Evolutionary conservation across 35 echinoderm and acorn worm species (phyloP).

Genomic region (Ophiothrix spiculata): DNA sequence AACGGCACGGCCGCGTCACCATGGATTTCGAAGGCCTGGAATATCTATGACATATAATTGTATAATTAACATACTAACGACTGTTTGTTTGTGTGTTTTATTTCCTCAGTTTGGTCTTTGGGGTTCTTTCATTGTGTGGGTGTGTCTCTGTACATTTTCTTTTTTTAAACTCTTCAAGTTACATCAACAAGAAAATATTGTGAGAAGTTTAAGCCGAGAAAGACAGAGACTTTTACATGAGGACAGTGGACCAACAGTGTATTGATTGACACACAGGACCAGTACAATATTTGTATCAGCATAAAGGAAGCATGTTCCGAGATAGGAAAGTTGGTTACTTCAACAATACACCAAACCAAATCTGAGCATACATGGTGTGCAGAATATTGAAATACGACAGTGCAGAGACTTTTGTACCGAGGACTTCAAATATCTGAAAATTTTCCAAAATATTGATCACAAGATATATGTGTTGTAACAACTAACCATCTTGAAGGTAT

Average conservation of each 20-base stretch:
- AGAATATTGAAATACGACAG: too few relatives aligned
- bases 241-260: slow-evolving; percentile 41
- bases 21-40: neutral
- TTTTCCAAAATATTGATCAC: too few relatives aligned
- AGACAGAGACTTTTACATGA: slow-evolving; percentile 67
- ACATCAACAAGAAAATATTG: slow-evolving; percentile 75
- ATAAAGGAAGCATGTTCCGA: too few relatives aligned
- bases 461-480: too few relatives aligned
- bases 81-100: neutral
- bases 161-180: slow-evolving; percentile 63
- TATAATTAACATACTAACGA: neutral
- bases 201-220: slow-evolving; percentile 72
- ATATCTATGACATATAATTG: neutral
- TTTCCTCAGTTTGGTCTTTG: slow-evolving; percentile 80
- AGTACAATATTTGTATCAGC: too few relatives aligned
- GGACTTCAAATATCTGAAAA: too few relatives aligned
- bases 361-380: too few relatives aligned
- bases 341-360: too few relatives aligned
- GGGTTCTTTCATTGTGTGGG: slow-evolving; percentile 44
- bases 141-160: slow-evolving; percentile 40
- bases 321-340: too few relatives aligned
- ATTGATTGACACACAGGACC: too few relatives aligned
- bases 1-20: neutral
- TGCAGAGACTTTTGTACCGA: too few relatives aligned
- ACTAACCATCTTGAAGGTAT: too few relatives aligned